Conservation (phyloP, 1,140 invertebrate genomes). For the Akabosia matsudoensis region DNA sequence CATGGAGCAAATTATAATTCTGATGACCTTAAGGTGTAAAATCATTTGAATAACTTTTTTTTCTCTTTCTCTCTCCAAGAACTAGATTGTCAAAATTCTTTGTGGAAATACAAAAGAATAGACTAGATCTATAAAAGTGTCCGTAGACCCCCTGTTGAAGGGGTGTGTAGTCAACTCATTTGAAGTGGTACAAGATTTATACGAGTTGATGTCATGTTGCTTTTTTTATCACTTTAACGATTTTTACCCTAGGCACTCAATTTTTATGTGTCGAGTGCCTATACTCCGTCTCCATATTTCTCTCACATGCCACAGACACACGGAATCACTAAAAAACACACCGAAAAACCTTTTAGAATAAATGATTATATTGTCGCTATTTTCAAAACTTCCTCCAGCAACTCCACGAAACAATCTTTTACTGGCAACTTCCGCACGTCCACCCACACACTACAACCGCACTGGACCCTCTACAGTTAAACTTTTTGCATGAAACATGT, state of each 20-base stretch:
- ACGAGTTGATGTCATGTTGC: constrained; percentile 5
- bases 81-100: background rate
- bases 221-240: constrained; percentile 5
- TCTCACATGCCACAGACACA: too few relatives aligned
- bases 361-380: too few relatives aligned
- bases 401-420: background rate
- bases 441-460: too few relatives aligned
- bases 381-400: background rate
- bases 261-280: background rate
- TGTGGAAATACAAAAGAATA: background rate
- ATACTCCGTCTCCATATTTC: too few relatives aligned
- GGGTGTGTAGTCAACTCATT: constrained; percentile 21
- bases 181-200: background rate
- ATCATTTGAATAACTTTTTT: background rate
- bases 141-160: constrained; percentile 3
- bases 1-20: background rate
- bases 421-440: background rate
- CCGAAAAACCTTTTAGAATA: too few relatives aligned
- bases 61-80: background rate
- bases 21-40: background rate
- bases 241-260: background rate
- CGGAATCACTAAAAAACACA: too few relatives aligned
- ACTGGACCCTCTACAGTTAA: too few relatives aligned
- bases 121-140: constrained; percentile 19
- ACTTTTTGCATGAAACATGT: too few relatives aligned